Percentiles rank a stretch among this genome's conserved stretches.
Conservation (phyloP, 2,888 invertebrate species). For the Ophioninae sp. region DNA sequence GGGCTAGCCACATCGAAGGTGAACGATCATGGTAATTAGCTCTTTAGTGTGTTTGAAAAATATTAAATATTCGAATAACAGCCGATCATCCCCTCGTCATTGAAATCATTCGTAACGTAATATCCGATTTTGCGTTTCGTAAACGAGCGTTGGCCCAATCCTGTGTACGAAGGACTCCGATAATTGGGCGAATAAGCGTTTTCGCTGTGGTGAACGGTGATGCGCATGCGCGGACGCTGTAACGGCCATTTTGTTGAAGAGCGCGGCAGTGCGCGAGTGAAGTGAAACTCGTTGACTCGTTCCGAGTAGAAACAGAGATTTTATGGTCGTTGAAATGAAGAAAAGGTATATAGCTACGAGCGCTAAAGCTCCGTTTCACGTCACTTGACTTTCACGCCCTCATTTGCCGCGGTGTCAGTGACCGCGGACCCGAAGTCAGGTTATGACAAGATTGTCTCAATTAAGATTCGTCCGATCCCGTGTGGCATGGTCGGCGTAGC, state of each 20-base stretch:
- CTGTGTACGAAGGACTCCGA: no score
- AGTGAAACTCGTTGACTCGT: slow-evolving; percentile 8
- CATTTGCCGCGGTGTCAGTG: slow-evolving; percentile 14
- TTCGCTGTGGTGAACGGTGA: neutral
- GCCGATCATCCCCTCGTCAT: neutral
- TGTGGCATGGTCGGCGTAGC: neutral
- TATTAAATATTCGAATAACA: no score
- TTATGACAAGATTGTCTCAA: slow-evolving; percentile 18
- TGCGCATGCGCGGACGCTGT: neutral
- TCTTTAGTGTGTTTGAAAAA: no score
- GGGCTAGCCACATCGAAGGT: no score
- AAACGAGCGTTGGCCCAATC: no score
- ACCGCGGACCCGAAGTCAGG: slow-evolving; percentile 13
- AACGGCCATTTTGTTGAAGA: slow-evolving; percentile 21
- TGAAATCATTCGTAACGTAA: neutral
- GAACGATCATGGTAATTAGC: no score
- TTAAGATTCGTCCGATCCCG: neutral
- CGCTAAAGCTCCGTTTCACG: neutral
- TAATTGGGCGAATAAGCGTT: no score
- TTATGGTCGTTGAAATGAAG: slow-evolving; percentile 1
- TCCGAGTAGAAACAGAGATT: slow-evolving; percentile 1
- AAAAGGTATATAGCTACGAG: neutral
- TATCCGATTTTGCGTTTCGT: neutral
- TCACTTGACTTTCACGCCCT: neutral
- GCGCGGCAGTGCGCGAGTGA: slow-evolving; percentile 6